These are phyloP conservation scores for Lottia scabra DNA, from an alignment of 2,888 invertebrate genomes.

Conservation along the genomic window DNA sequence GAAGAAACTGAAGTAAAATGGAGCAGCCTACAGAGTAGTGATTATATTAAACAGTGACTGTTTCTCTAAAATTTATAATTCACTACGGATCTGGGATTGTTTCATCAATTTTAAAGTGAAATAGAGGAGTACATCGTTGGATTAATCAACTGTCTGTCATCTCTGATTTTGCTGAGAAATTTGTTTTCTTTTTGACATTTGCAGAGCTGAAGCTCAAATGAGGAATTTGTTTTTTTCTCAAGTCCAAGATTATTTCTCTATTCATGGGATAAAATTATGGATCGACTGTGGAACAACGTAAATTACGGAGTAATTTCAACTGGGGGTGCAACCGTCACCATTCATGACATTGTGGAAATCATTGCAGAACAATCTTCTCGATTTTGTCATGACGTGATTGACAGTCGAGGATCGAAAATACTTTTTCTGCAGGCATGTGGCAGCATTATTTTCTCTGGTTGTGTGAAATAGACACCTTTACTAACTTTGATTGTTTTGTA, in stretches of 20 bases:
- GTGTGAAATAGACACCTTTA: background rate
- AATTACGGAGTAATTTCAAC: background rate
- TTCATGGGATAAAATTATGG: slow-evolving; percentile 2
- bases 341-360: background rate
- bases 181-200: background rate
- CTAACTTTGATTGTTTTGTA: background rate
- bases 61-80: too few relatives aligned
- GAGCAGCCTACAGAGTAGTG: background rate
- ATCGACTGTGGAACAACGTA: background rate
- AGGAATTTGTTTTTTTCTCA: background rate
- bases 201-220: background rate
- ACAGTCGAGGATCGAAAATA: background rate
- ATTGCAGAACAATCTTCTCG: background rate
- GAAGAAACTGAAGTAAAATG: background rate
- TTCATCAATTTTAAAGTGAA: too few relatives aligned
- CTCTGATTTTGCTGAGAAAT: background rate
- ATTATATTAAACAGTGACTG: background rate
- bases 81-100: too few relatives aligned
- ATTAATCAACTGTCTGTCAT: too few relatives aligned
- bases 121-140: too few relatives aligned
- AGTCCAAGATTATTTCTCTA: background rate
- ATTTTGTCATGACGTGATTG: background rate
- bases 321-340: background rate
- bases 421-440: slow-evolving; percentile 1
- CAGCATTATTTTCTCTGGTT: background rate